Base-by-base conservation (phyloP, 2,113 vertebrate genomes). In the Ramphastos sulfuratus region DNA sequence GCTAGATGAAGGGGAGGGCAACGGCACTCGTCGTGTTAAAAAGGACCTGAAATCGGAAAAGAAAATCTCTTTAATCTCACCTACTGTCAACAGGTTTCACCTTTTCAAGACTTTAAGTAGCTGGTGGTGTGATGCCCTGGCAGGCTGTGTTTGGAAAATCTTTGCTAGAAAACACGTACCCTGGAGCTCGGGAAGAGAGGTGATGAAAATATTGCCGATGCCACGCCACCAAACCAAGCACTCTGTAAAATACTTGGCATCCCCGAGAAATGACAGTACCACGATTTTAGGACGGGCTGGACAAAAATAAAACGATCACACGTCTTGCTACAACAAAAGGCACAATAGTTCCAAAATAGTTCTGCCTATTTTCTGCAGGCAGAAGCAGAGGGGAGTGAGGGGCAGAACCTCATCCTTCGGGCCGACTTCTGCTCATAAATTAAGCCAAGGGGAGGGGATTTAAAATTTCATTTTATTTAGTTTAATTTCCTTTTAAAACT, bases 21-120 rank as follows among this genome's bases (percentile, higher is more conserved):
- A 71, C 15, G 81, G 24, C 74, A 12, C 58, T 71, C 16, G 67
- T 21, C 50, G 30, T 8, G 23, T 48, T 85, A 69, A 19, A 92
- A 66, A 39, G 37, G 60, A 58, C 27, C 60, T 55, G 71, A 44
- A 87, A 95, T 93, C 9, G 87, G 92, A 42, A 77, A 89, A 59
- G 61, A 77, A 64, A 71, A 64, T 54, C 54, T 83, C 54, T 84
- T 46, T 64, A 61, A 61, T 63, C 50, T 75, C 75, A 30, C 65
- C 10, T 59, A 55, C 44, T 69, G 92, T 76, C 96, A 95, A 96
- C 90, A 96, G 90, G 95, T 96, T 92, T 85, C 72, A 83, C 31
- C 11, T 55, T 74, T 50, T 54, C 75, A 58, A 69, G 84, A 37
- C 75, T 95, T 84, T 89, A 80, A 71, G 61, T 50, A 21, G 33